phyloP scores from a whole-genome alignment of 1,140 invertebrate species.

The Alviniconcha marisindica region DNA sequence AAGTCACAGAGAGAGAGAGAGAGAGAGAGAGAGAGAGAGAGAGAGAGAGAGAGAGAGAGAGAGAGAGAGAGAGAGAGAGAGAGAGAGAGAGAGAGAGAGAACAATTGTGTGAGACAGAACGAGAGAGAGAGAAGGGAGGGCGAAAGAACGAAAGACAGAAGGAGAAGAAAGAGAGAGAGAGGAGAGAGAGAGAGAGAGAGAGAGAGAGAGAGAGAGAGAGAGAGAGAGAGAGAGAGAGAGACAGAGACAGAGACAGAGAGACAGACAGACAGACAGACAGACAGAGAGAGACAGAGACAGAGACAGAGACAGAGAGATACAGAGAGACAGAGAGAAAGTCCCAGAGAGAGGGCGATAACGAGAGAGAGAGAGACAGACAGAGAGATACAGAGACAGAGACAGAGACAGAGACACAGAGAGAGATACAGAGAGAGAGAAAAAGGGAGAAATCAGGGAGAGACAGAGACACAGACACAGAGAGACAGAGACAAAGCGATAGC shows the following conservation, averaged over 20 bases:
- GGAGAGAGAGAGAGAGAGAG: conserved; percentile 1
- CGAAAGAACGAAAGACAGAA: not conserved
- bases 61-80: conserved; percentile 5
- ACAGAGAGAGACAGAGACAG: not conserved
- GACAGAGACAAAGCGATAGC: not conserved
- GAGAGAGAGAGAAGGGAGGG: conserved; percentile 9
- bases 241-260: not conserved
- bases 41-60: not conserved
- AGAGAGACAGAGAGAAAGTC: not conserved
- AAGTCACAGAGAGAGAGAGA: not conserved
- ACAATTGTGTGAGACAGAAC: not conserved
- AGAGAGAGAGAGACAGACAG: not conserved
- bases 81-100: not conserved
- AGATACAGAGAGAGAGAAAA: not conserved
- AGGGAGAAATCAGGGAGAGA: not conserved
- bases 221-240: not conserved
- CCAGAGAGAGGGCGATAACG: not conserved
- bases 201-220: not conserved
- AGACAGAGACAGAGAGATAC: not conserved
- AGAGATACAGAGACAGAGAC: not conserved
- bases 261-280: not conserved
- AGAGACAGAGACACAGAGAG: not conserved
- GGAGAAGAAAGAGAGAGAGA: not conserved
- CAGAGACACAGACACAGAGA: not conserved
- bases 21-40: conserved; percentile 12